Conservation (phyloP, 1,140 invertebrate species). For the Philaenus spumarius region DNA sequence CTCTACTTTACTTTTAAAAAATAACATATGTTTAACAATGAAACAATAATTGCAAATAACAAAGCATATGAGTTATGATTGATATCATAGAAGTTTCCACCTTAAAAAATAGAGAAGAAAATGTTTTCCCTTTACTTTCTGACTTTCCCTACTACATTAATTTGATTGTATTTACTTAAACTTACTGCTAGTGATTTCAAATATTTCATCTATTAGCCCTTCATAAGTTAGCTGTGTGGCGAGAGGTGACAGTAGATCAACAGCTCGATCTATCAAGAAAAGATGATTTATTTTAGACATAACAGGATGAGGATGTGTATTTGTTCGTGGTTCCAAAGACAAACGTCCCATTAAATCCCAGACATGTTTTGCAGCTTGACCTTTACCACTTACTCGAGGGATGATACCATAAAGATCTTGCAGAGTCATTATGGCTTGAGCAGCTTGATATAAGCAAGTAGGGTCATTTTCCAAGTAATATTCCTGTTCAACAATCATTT, state of each 20-base stretch:
- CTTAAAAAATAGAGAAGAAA: too few species aligned
- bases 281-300: conserved; percentile 77
- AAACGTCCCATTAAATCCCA: conserved; percentile 80
- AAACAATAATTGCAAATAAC: not conserved
- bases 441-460: conserved; percentile 80
- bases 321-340: conserved; percentile 59
- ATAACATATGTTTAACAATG: not conserved
- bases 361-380: conserved; percentile 77
- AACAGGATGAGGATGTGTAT: conserved; percentile 44
- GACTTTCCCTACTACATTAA: not conserved
- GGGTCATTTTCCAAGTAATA: conserved; percentile 82
- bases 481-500: conserved; percentile 53
- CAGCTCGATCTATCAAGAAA: conserved; percentile 76
- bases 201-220: conserved; percentile 91
- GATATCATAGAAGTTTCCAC: too few species aligned
- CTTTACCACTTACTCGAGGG: conserved; percentile 84
- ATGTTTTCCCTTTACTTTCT: not conserved
- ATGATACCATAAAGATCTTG: conserved; percentile 88
- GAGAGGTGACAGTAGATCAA: conserved; percentile 89
- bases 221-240: conserved; percentile 96
- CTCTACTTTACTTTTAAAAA: not conserved
- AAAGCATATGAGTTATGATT: too few species aligned
- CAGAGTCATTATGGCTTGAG: conserved; percentile 75
- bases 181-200: conserved; percentile 63
- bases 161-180: conserved; percentile 14